Evolutionary conservation across 2,113 vertebrate species (phyloP).

Genomic region (Lota lota): DNA sequence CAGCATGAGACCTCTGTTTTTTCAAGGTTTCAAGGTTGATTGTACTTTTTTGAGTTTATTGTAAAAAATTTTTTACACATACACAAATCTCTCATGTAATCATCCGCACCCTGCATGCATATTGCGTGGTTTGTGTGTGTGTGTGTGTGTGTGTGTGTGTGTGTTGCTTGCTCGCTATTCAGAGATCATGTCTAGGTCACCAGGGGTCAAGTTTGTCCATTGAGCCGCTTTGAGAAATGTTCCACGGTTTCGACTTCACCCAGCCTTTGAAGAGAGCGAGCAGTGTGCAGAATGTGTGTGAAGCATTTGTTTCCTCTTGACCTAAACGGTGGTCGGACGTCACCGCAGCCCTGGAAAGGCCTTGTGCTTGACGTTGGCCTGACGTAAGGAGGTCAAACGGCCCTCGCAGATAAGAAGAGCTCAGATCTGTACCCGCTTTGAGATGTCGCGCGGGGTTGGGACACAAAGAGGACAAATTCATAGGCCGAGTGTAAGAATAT

Average conservation of each 20-base stretch:
- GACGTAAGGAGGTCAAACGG: slow-evolving; percentile 22
- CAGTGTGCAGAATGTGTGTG: slow-evolving; percentile 18
- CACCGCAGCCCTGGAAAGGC: slow-evolving; percentile 13
- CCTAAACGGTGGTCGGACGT: slow-evolving; percentile 19
- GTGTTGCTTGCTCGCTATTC: background rate
- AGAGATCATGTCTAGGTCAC: slow-evolving; percentile 32
- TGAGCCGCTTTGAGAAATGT: slow-evolving; percentile 43
- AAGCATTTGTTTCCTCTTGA: slow-evolving; percentile 48
- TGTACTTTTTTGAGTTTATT: no score
- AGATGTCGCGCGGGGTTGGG: slow-evolving; percentile 7
- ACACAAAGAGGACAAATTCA: background rate
- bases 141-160: background rate
- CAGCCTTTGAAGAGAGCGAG: slow-evolving; percentile 34
- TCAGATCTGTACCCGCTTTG: slow-evolving; percentile 7
- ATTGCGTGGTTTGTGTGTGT: no score
- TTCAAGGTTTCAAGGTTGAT: no score
- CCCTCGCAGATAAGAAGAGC: slow-evolving; percentile 13
- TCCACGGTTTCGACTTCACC: slow-evolving; percentile 38
- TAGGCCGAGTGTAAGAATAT: background rate
- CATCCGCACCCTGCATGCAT: no score
- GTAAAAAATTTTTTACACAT: no score
- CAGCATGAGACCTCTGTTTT: no score
- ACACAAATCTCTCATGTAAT: no score
- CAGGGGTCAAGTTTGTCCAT: slow-evolving; percentile 47
- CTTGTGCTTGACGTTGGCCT: slow-evolving; percentile 38